Conservation (phyloP, 2,113 vertebrate species). For the Miniopterus natalensis region DNA sequence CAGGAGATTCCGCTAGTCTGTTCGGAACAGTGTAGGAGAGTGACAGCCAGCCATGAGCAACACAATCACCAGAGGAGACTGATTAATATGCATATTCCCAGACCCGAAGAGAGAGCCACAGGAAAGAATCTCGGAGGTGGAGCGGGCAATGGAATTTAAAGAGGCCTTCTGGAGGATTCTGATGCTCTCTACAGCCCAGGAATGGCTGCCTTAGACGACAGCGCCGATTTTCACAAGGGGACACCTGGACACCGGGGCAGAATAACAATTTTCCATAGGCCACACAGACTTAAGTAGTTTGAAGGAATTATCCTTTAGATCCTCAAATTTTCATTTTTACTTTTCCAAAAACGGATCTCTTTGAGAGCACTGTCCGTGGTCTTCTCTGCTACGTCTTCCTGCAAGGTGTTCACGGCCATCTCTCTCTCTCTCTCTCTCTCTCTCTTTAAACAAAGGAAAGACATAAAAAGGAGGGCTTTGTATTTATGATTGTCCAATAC, state of each 20-base stretch:
- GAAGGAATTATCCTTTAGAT: slow-evolving; percentile 36
- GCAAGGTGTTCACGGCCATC: neutral
- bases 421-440: neutral
- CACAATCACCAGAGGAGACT: neutral
- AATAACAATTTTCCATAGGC: neutral
- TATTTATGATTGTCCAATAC: neutral
- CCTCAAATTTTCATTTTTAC: slow-evolving; percentile 42
- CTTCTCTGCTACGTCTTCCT: neutral
- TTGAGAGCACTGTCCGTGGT: neutral
- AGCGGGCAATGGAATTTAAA: neutral
- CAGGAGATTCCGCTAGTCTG: neutral
- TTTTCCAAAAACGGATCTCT: neutral
- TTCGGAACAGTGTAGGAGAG: neutral
- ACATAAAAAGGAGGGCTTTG: neutral
- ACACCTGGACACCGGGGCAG: neutral
- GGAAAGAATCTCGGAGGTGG: neutral
- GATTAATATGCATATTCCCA: neutral
- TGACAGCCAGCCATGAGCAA: neutral
- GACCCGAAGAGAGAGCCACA: neutral
- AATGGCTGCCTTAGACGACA: neutral
- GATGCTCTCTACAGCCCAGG: neutral
- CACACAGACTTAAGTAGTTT: neutral
- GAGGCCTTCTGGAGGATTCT: neutral
- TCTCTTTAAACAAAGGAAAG: neutral
- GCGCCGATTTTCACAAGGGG: neutral